phyloP scores from a whole-genome alignment of 2,113 vertebrate genomes.

The Forbesichthys papilliferus region DNA sequence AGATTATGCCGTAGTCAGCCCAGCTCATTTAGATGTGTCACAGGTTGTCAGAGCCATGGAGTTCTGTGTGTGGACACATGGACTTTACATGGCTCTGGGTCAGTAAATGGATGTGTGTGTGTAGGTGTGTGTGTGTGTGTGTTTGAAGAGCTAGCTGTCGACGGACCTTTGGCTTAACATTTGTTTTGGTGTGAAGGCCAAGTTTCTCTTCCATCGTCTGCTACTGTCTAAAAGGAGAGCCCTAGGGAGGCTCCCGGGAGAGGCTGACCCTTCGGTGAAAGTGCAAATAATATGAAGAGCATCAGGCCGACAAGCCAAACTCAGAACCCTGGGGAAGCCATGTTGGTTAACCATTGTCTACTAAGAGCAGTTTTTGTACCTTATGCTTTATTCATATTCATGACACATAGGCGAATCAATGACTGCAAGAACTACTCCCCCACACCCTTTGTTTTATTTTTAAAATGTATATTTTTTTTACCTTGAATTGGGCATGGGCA shows the following conservation, averaged over 20 bases:
- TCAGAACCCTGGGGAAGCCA: conserved; percentile 41
- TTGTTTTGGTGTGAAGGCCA: conserved; percentile 30
- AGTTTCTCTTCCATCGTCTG: conserved; percentile 12
- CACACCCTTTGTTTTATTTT: conserved; percentile 45
- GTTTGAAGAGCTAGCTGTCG: conserved; percentile 6
- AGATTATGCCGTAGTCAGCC: conserved; percentile 67
- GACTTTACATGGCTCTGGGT: not conserved
- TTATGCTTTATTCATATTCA: conserved; percentile 56
- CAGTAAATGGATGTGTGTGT: not conserved
- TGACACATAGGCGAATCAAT: conserved; percentile 64
- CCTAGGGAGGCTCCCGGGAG: conserved; percentile 28
- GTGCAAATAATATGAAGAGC: conserved; percentile 65
- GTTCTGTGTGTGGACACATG: not conserved
- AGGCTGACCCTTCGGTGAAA: conserved; percentile 48
- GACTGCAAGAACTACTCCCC: conserved; percentile 61
- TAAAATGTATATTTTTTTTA: conserved; percentile 48
- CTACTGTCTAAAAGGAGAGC: conserved; percentile 25
- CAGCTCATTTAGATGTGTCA: conserved; percentile 54
- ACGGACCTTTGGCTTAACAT: conserved; percentile 4
- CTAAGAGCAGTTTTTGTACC: conserved; percentile 48
- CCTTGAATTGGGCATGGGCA: conserved; percentile 21
- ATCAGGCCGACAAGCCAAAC: conserved; percentile 57
- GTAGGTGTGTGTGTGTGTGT: conserved; percentile 10
- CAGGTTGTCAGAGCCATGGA: conserved; percentile 15
- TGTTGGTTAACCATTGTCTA: conserved; percentile 55